Evolutionary conservation across 2,888 invertebrate genomes (phyloP).

Genomic region (Drosophila histrio): DNA sequence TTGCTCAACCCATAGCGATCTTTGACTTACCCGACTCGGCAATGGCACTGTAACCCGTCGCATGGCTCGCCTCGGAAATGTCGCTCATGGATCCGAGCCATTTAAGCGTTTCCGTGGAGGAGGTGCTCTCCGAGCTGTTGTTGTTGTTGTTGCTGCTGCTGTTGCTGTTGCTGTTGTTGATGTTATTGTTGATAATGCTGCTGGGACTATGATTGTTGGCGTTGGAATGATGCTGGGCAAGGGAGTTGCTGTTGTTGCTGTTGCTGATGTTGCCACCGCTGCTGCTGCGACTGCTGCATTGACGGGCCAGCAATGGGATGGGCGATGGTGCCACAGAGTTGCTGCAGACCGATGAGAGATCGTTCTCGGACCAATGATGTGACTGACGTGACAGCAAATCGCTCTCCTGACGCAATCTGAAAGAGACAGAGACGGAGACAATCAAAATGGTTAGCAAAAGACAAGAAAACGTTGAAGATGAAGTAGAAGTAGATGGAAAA

Average conservation of each 20-base stretch:
- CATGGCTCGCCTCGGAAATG: slow-evolving; percentile 87
- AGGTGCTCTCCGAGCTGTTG: slow-evolving; percentile 84
- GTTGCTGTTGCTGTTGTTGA: slow-evolving; percentile 54
- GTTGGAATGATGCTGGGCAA: slow-evolving; percentile 40
- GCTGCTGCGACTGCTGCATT: slow-evolving; percentile 49
- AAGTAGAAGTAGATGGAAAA: no score
- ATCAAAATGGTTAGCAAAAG: neutral
- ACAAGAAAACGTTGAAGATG: neutral
- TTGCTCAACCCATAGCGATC: neutral
- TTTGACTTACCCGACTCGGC: slow-evolving; percentile 83
- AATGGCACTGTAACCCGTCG: slow-evolving; percentile 85
- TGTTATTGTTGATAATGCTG: slow-evolving; percentile 40
- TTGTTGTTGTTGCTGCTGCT: slow-evolving; percentile 63
- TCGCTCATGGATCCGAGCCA: slow-evolving; percentile 92
- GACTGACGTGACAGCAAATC: slow-evolving; percentile 84
- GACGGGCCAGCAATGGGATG: slow-evolving; percentile 66
- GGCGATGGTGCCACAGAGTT: slow-evolving; percentile 80
- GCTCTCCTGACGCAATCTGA: slow-evolving; percentile 84
- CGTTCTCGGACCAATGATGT: slow-evolving; percentile 84
- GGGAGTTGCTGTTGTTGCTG: slow-evolving; percentile 28
- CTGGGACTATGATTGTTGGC: slow-evolving; percentile 44
- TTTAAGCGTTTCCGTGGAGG: slow-evolving; percentile 91
- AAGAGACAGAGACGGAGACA: neutral
- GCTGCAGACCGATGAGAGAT: slow-evolving; percentile 82
- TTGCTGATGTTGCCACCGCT: slow-evolving; percentile 45